phyloP scores from a whole-genome alignment of 2,797 vertebrate genomes.

The Salmo trutta region DNA sequence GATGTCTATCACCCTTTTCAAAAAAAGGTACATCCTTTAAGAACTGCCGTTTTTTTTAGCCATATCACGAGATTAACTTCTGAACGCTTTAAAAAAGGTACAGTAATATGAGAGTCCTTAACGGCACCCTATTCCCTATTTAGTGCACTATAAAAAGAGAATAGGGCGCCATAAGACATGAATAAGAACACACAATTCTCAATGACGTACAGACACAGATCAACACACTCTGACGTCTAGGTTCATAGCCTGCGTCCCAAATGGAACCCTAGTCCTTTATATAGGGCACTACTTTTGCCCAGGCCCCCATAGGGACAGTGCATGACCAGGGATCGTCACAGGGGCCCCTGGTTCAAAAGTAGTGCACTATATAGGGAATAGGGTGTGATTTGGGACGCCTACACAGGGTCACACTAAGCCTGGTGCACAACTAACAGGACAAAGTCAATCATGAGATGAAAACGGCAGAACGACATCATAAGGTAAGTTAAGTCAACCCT shows the following conservation, averaged over 20 bases:
- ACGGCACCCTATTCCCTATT: not conserved
- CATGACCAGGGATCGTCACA: too few relatives aligned
- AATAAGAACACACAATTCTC: not conserved
- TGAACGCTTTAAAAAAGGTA: not conserved
- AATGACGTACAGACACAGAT: not conserved
- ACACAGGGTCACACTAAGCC: not conserved
- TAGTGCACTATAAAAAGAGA: not conserved
- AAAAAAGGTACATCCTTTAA: not conserved
- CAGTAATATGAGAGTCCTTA: not conserved
- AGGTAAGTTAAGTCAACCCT: slow-evolving; percentile 8
- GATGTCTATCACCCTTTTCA: not conserved
- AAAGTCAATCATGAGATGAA: not conserved
- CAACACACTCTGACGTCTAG: not conserved
- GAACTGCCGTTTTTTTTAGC: not conserved
- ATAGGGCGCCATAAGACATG: not conserved
- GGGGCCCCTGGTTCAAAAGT: not conserved
- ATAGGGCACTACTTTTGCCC: not conserved
- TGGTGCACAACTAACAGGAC: not conserved
- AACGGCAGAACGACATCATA: slow-evolving; percentile 5
- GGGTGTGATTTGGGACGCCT: not conserved
- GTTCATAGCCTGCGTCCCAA: not conserved
- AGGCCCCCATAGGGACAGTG: not conserved
- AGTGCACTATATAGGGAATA: not conserved
- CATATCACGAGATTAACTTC: not conserved
- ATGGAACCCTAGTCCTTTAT: not conserved